Base-by-base conservation (phyloP, 2,888 invertebrate genomes). In the Lysandra bellargus region DNA sequence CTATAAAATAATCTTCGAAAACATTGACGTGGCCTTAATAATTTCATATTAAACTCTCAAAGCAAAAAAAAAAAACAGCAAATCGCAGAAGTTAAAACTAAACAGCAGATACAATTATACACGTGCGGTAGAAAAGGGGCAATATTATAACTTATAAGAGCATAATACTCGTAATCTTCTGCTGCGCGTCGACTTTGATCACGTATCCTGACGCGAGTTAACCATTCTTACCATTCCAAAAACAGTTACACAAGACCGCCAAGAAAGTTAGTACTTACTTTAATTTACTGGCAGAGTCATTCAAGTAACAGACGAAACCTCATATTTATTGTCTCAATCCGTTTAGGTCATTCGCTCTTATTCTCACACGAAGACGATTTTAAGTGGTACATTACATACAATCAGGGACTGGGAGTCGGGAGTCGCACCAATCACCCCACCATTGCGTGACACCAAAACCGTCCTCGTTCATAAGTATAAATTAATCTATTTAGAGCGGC, bases 401-500 rank as follows among this genome's bases (percentile, higher is more conserved):
- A 74, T 74, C 74, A 44, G 74, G 33, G 69, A 33, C 33, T 64
- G 69, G 92, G 93, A 94, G 93, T 91, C 7, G 69, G 92, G 93
- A 94, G 93, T 91, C 92, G 91, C 74, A 74, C 91, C 92, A 92
- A 92, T 94, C 94, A 93, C 93, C 93, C 93, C 90, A 94, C 92
- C 93, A 92, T 93, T 88, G 93, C 92, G 90, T 94, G 94, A 93
- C 93, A 94, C 94, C 94, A 90, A 94, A 94, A 94, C 89, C 92
- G 94, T 92, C 94, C 94, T 93, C 94, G 92, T 89, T 92, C 90
- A 92, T 93, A 94, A 92, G 94, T 95, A 95, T 95, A 95, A 95
- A 95, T 95, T 95, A 95, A 95, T 95, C 95, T 95, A 95, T 95
- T 95, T 95, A 93, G 91, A 92, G 85, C 92, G 90, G 88, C 91